Base-by-base conservation (phyloP, 2,113 vertebrate genomes). In the Megaleporinus macrocephalus region DNA sequence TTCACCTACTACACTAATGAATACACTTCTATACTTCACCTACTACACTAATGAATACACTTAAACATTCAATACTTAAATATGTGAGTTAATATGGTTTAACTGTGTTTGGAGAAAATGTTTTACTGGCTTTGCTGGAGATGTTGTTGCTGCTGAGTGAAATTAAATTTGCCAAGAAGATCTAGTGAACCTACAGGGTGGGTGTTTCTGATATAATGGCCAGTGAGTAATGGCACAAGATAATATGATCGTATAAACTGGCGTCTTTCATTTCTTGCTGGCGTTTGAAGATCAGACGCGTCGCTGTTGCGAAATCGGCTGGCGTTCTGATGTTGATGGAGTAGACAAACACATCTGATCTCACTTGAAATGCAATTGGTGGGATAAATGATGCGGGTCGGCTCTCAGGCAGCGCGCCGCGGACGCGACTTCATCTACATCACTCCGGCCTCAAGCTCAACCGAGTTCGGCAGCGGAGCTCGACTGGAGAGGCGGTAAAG, bases 401-500 rank as follows among this genome's bases (percentile, higher is more conserved):
- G 7, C 70, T 63, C 63, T 79, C 76, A 57, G 71, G 73, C 80
- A 44, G 24, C 59, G 74, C 62, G 44, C 30, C 51, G 47, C 27
- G 69, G 51, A 66, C 76, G 33, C 77, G 41, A 79, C 77, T 75
- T 86, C 76, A 66, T 30, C 66, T 68, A 59, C 29, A 68, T 83
- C 49, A 80, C 77, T 55, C 63, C 53, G 33, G 70, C 73, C 81
- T 80, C 66, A 53, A 73, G 72, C 76, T 80, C 65, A 49, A 80
- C 75, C 26, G 63, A 71, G 77, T 75, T 74, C 62, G 24, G 59
- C 20, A 41, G 49, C 79, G 26, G 7, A 63, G 73, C 78, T 73
- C 69, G 65, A 81, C 68, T 53, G 82, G 68, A 77, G 85, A 83
- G 78, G 75, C 69, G 63, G 74, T 76, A 77, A 80, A 78, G 78